A percentile compares a stretch with the other conserved stretches of the same genome.
phyloP scores from a whole-genome alignment of 2,888 invertebrate genomes.

The Zelleria hepariella region DNA sequence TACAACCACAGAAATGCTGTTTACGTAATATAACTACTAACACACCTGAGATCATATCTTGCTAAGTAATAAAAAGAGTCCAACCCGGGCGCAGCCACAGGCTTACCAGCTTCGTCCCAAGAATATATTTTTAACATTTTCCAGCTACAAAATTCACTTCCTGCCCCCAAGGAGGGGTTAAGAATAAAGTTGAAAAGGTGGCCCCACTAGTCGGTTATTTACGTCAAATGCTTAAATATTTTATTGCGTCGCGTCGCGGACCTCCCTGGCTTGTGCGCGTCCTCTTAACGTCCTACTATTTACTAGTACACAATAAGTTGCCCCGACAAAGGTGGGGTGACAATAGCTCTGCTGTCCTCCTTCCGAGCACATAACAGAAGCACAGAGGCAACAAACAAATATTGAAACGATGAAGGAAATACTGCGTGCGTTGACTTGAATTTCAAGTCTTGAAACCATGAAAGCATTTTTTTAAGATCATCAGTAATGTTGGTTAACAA shows the following conservation, averaged over 20 bases:
- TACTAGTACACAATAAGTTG: background rate
- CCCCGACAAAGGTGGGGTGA: background rate
- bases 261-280: background rate
- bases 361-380: too few species aligned
- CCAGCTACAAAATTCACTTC: background rate
- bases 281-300: conserved; percentile 2
- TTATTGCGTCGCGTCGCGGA: background rate
- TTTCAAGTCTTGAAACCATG: too few species aligned
- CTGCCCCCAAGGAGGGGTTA: background rate
- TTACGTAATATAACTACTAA: background rate
- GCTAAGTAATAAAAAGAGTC: too few species aligned
- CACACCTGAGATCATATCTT: background rate
- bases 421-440: too few species aligned
- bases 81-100: background rate
- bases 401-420: too few species aligned
- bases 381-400: too few species aligned
- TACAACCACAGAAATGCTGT: background rate
- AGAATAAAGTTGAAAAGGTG: background rate
- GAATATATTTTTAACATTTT: background rate
- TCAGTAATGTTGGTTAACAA: too few species aligned
- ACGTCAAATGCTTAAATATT: background rate
- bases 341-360: background rate
- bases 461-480: too few species aligned
- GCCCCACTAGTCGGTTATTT: background rate
- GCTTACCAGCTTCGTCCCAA: background rate